Percentiles rank a stretch among this genome's conserved stretches.
These are phyloP conservation scores for Himantopus leucocephalus DNA, from an alignment of 2,113 vertebrate species.

Conservation along the genomic window DNA sequence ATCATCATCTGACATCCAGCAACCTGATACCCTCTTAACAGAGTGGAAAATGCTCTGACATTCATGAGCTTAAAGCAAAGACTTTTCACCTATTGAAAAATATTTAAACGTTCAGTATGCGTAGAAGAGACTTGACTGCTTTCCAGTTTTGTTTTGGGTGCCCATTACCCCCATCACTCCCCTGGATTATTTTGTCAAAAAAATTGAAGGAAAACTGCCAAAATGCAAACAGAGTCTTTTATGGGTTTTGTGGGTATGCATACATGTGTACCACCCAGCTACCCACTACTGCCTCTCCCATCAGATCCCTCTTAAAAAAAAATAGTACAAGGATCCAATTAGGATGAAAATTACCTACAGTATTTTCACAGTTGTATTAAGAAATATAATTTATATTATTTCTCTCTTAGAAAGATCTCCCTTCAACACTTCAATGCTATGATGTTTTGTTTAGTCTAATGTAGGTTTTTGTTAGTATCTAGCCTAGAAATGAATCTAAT, in stretches of 20 bases:
- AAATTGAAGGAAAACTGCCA: slow-evolving; percentile 40
- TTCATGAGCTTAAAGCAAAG: slow-evolving; percentile 35
- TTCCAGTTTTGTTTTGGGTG: slow-evolving; percentile 53
- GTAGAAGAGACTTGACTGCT: slow-evolving; percentile 48
- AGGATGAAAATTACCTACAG: not conserved
- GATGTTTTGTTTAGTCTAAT: slow-evolving; percentile 75
- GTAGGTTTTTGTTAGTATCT: slow-evolving; percentile 61
- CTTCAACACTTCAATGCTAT: slow-evolving; percentile 34
- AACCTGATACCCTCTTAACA: slow-evolving; percentile 48
- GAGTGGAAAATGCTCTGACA: slow-evolving; percentile 31
- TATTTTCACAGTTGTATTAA: not conserved
- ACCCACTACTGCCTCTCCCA: not conserved
- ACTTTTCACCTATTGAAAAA: slow-evolving; percentile 59
- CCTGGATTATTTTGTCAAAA: slow-evolving; percentile 62
- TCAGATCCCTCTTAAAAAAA: not conserved
- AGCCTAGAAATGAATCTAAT: slow-evolving; percentile 71
- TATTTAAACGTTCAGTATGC: slow-evolving; percentile 49
- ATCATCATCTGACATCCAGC: slow-evolving; percentile 57
- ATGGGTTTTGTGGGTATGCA: not conserved
- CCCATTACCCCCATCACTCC: not conserved
- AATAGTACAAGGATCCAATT: not conserved
- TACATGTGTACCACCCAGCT: not conserved
- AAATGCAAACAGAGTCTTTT: slow-evolving; percentile 1
- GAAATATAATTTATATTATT: slow-evolving; percentile 7
- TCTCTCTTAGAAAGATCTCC: slow-evolving; percentile 33